A percentile compares a stretch with the other conserved stretches of the same genome.
phyloP scores from a whole-genome alignment of 1,140 invertebrate species.

The Brachionus manjavacas region DNA sequence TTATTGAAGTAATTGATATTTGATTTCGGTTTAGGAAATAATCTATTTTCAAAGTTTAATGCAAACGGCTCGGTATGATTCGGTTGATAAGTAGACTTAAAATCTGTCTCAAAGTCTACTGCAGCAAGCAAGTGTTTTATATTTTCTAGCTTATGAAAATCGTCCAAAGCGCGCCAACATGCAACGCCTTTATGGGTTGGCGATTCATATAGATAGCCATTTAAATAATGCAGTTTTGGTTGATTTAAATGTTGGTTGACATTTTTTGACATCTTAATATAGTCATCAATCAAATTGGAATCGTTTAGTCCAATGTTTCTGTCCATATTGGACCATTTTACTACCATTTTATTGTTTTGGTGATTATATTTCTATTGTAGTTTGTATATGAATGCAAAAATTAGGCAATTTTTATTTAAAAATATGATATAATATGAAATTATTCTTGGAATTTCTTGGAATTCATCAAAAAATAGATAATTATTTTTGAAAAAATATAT shows the following conservation, averaged over 20 bases:
- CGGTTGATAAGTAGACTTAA: background rate
- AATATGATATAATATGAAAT: background rate
- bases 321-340: background rate
- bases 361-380: background rate
- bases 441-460: background rate
- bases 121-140: background rate
- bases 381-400: background rate
- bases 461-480: background rate
- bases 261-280: background rate
- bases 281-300: background rate
- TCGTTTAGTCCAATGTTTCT: background rate
- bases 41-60: background rate
- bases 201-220: slow-evolving; percentile 15
- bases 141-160: background rate
- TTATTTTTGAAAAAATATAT: background rate
- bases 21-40: background rate
- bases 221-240: background rate
- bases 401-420: background rate
- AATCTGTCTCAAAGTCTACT: background rate
- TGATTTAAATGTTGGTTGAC: background rate
- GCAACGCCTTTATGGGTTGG: background rate
- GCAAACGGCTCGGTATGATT: background rate
- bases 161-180: background rate
- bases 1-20: background rate
- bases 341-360: background rate